These are phyloP conservation scores for Mizuhopecten yessoensis DNA, from an alignment of 1,140 invertebrate genomes.

Conservation along the genomic window DNA sequence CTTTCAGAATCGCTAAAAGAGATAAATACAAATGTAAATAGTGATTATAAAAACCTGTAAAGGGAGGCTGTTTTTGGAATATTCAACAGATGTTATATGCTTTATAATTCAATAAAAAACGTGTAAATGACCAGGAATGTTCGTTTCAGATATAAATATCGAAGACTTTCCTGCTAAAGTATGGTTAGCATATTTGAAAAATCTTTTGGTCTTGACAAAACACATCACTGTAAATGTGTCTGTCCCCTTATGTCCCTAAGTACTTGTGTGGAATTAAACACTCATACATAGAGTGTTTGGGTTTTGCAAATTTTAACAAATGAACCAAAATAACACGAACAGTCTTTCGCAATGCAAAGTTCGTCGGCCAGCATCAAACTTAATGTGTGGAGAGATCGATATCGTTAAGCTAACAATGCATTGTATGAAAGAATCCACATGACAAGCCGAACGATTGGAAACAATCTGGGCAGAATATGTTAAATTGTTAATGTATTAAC, in stretches of 20 bases:
- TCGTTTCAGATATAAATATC: not conserved
- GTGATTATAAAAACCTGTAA: not conserved
- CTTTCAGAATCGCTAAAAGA: not conserved
- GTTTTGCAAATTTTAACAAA: no score
- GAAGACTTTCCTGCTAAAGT: no score
- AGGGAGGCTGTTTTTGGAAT: not conserved
- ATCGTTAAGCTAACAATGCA: not conserved
- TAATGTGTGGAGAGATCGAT: not conserved
- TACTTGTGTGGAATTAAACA: no score
- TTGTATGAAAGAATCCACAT: not conserved
- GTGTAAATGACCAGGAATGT: no score
- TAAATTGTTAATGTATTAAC: not conserved
- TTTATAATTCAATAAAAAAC: not conserved
- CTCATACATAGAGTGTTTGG: no score
- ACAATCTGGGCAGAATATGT: not conserved
- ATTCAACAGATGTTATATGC: constrained; percentile 6
- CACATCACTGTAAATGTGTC: no score
- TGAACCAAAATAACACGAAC: no score
- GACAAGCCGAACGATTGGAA: not conserved
- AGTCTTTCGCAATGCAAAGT: no score
- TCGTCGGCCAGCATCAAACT: no score
- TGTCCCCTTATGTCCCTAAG: no score
- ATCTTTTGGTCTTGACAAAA: no score
- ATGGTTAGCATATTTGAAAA: no score
- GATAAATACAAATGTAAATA: not conserved